Conservation (phyloP, 2,113 vertebrate genomes). For the Solenodon paradoxus region DNA sequence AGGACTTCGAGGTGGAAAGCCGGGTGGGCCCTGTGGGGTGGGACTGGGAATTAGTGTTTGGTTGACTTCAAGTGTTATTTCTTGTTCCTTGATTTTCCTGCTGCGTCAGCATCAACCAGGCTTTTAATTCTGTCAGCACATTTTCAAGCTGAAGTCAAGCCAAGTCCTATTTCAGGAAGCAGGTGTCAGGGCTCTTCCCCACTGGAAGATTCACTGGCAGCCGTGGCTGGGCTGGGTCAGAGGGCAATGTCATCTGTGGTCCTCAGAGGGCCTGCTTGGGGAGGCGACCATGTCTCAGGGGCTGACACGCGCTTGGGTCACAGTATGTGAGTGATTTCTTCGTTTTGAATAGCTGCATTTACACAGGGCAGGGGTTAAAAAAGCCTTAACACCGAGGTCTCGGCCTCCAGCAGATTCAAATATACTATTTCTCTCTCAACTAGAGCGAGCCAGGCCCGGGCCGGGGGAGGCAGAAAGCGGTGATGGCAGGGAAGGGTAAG, state of each 20-base stretch:
- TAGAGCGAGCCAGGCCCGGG: fast-evolving
- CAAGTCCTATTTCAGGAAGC: slow-evolving; percentile 29
- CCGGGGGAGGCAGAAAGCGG: fast-evolving
- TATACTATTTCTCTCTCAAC: neutral
- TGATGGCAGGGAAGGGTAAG: neutral
- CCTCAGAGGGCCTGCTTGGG: too few species aligned
- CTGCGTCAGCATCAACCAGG: slow-evolving; percentile 9
- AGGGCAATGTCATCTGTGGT: too few species aligned
- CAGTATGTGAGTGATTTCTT: neutral
- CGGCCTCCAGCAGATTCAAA: neutral
- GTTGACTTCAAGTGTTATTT: neutral
- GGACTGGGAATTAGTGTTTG: neutral
- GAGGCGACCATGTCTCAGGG: too few species aligned
- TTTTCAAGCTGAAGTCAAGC: slow-evolving; percentile 17
- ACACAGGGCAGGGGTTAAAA: neutral
- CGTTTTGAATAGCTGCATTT: neutral
- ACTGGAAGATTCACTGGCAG: too few species aligned
- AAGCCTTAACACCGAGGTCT: neutral
- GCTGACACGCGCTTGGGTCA: neutral
- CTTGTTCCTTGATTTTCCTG: slow-evolving; percentile 3
- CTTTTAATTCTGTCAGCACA: slow-evolving; percentile 53
- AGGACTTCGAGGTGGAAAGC: too few species aligned
- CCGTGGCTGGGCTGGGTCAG: too few species aligned
- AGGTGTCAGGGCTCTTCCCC: neutral
- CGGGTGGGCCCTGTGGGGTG: neutral